Evolutionary conservation across 2,888 invertebrate genomes (phyloP).

Genomic region (Trissolcus japonicus): DNA sequence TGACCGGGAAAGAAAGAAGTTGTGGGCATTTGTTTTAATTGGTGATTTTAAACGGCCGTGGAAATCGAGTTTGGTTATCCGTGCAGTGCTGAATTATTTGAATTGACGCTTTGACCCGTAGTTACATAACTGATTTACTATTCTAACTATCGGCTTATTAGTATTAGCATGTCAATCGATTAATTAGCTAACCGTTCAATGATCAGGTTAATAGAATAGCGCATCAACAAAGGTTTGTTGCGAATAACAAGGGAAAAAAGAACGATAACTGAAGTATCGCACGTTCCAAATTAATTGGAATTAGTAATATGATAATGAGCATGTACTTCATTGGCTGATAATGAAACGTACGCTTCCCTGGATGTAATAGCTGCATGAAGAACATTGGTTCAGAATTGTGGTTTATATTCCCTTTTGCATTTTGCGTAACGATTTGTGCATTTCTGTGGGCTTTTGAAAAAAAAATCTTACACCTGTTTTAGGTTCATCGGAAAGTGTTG

Average conservation of each 20-base stretch:
- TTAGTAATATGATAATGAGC: no score
- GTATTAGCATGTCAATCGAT: constrained; percentile 4
- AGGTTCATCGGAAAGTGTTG: no score
- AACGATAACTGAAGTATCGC: no score
- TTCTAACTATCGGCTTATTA: constrained; percentile 1
- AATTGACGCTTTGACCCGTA: neutral
- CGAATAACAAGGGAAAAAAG: neutral
- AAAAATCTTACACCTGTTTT: no score
- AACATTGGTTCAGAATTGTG: no score
- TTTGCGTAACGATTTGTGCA: no score
- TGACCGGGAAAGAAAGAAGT: neutral
- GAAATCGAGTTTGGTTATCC: neutral
- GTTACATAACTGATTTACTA: constrained; percentile 18
- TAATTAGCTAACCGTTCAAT: constrained; percentile 5
- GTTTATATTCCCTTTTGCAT: no score
- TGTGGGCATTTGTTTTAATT: neutral
- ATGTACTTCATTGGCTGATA: no score
- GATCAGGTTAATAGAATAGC: constrained; percentile 4
- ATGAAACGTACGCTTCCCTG: no score
- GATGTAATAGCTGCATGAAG: no score
- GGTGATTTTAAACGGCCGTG: neutral
- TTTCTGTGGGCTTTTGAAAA: no score
- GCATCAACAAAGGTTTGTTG: constrained; percentile 2
- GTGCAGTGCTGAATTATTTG: neutral
- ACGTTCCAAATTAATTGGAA: no score